phyloP scores from a whole-genome alignment of 1,140 invertebrate species.

The Tetramorium alpestre region DNA sequence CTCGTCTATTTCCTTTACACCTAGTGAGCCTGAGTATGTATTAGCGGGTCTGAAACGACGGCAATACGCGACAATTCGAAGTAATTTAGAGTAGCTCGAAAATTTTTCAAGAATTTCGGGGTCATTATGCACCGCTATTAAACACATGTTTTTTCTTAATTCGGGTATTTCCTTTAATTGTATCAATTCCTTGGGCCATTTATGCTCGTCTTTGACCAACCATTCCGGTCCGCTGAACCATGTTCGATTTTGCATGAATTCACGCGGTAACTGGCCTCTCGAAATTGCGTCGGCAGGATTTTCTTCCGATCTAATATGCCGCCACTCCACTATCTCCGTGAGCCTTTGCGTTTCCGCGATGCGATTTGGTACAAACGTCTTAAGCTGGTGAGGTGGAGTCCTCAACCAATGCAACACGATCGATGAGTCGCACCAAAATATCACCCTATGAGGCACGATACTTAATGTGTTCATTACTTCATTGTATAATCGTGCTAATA shows the following conservation, averaged over 20 bases:
- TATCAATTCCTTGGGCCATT: not conserved
- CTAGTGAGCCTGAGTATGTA: not conserved
- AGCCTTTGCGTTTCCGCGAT: slow-evolving; percentile 77
- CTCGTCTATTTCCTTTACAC: not conserved
- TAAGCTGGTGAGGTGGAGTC: slow-evolving; percentile 55
- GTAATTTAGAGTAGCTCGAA: not conserved
- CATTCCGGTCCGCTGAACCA: not conserved
- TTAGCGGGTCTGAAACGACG: not conserved
- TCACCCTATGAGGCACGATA: too few species aligned
- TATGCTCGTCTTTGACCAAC: fast-evolving
- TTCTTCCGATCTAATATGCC: slow-evolving; percentile 73
- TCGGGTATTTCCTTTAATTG: not conserved
- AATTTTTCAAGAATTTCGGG: not conserved
- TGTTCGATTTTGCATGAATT: not conserved
- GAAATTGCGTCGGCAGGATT: slow-evolving; percentile 79
- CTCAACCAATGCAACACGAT: slow-evolving; percentile 70
- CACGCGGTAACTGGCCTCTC: not conserved
- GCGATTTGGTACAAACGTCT: slow-evolving; percentile 77
- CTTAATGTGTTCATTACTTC: too few species aligned
- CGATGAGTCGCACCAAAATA: too few species aligned
- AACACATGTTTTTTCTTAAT: not conserved
- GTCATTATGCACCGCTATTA: fast-evolving
- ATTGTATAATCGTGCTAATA: too few species aligned
- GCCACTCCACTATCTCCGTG: slow-evolving; percentile 53
- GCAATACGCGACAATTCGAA: not conserved